Base-by-base conservation (phyloP, 1,140 invertebrate species). In the Callitettix versicolor region DNA sequence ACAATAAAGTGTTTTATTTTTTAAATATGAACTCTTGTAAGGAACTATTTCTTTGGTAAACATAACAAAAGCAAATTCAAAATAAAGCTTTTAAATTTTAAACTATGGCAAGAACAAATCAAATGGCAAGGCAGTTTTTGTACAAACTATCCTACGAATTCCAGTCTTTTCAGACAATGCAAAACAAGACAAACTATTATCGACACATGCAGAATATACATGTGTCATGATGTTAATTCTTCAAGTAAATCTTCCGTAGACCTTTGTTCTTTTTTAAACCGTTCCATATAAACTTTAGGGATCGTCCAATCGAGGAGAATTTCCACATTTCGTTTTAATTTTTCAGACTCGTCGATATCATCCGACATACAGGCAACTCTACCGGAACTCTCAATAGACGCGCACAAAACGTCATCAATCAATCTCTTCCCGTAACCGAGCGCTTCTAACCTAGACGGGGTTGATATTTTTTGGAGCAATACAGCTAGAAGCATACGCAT, bases 251-350 rank as follows among this genome's bases (percentile, higher is more conserved):
- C 85, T 66, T 89, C 86, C 3, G 80, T 81, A 0, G 80, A 80
- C 48, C 82, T 81, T 51, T 84, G 79, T 64, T 87, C 80, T 44
- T 76, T 78, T 58, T 74, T 75, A 59, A 90, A 88, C 55, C 79
- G 80, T 18, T 81, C 77, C 85, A 88, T 86, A 57, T 85, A 80
- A 38, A 83, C 72, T 58, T 79, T 78, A 0, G 87, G 87, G 30
- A 91, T 81, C 4, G 87, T 90, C 78, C 85, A 87, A 42, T 88
- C 81, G 2, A 91, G 69, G 58, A 91, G 76, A 59, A 82, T 80
- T 61, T 85, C 77, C 14, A 90, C 78, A 68, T 91, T 91, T 15
- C 70, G 74, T 42, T 80, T 78, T 1, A 91, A 68, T 11, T 76
- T 70, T 44, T 80, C 78, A 7, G 80, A 71, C 12, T 80, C 78